These are phyloP conservation scores for Barnardius zonarius DNA, from an alignment of 2,113 vertebrate genomes.

Conservation along the genomic window DNA sequence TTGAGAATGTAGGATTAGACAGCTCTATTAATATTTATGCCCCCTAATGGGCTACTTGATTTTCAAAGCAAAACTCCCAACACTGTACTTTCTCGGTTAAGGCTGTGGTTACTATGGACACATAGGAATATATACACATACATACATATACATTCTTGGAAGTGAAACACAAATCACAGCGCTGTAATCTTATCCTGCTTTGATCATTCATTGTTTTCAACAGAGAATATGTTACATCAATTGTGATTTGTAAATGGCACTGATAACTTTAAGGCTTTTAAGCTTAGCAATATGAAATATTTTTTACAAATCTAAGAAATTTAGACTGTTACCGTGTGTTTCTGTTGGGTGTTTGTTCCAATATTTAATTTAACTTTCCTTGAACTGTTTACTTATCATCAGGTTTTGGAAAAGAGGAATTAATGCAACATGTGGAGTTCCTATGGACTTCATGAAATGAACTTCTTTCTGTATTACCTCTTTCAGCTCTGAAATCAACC, in stretches of 20 bases:
- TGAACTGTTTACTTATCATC: background rate
- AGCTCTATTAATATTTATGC: slow-evolving; percentile 68
- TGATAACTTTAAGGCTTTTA: background rate
- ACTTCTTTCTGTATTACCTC: background rate
- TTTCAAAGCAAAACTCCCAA: slow-evolving; percentile 53
- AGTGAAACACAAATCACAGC: background rate
- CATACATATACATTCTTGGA: background rate
- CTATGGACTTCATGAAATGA: background rate
- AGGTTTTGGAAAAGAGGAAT: background rate
- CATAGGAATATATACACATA: background rate
- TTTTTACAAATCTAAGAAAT: background rate
- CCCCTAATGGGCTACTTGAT: slow-evolving; percentile 56
- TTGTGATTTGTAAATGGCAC: background rate
- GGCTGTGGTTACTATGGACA: background rate
- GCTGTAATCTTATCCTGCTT: background rate
- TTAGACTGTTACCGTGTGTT: background rate
- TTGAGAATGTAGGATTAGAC: slow-evolving; percentile 52
- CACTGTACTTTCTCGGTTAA: background rate
- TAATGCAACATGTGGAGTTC: background rate
- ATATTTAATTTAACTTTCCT: background rate
- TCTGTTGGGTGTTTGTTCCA: background rate
- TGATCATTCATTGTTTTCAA: background rate
- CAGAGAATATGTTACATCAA: background rate
- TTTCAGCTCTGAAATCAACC: background rate
- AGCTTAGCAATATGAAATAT: background rate